Evolutionary conservation across 2,888 invertebrate genomes (phyloP).

Genomic region (Temnothorax rugatulus): DNA sequence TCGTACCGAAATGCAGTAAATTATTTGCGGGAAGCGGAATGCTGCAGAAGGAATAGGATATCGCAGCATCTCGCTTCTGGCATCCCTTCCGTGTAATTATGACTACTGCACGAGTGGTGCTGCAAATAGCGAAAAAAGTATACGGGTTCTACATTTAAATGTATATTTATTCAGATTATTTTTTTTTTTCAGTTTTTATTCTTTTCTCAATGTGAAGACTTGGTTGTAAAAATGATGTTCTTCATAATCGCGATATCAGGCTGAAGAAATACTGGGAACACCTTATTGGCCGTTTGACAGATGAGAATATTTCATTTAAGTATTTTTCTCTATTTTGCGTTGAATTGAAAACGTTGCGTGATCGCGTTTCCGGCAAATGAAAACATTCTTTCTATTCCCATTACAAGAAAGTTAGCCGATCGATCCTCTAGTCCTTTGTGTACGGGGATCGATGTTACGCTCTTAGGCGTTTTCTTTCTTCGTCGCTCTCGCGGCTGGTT

Average conservation of each 20-base stretch:
- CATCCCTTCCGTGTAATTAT: not conserved
- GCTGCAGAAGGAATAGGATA: not conserved
- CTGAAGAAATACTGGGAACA: not conserved
- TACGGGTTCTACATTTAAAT: not conserved
- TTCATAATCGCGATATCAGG: not conserved
- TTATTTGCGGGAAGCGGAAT: not conserved
- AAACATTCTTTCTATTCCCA: not conserved
- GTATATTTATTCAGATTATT: not conserved
- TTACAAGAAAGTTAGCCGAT: not conserved
- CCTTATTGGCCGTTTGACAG: not conserved
- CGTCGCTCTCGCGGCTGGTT: conserved; percentile 49
- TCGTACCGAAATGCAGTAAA: conserved; percentile 9
- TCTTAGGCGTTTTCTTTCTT: conserved; percentile 31
- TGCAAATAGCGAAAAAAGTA: not conserved
- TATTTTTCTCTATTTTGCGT: not conserved
- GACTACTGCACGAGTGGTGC: not conserved
- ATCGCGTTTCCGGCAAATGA: not conserved
- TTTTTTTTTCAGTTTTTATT: too few species aligned
- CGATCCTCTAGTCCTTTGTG: conserved; percentile 7
- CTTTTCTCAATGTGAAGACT: too few species aligned
- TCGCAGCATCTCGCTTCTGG: not conserved
- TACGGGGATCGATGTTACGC: conserved; percentile 57
- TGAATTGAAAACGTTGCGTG: not conserved
- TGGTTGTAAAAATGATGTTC: not conserved
- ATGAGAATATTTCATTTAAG: not conserved